A percentile compares a stretch with the other conserved stretches of the same genome.
Conservation (phyloP, 2,113 vertebrate genomes). For the Leucopternis melanops region DNA sequence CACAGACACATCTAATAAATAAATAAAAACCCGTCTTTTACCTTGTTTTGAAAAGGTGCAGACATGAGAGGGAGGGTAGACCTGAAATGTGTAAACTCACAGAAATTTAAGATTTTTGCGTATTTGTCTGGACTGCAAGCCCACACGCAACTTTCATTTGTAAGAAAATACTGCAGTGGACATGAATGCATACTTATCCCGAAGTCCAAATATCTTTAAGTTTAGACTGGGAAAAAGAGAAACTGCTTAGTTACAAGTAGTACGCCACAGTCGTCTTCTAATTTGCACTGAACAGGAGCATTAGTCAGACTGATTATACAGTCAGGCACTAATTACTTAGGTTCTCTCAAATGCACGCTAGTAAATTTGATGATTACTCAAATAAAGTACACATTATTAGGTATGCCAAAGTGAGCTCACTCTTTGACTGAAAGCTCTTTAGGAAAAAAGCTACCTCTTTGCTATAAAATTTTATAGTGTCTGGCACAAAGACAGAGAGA, state of each 20-base stretch:
- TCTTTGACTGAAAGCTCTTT: not conserved
- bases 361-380: slow-evolving; percentile 2
- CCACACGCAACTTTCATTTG: not conserved
- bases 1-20: not conserved
- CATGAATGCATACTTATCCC: not conserved
- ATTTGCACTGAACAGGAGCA: not conserved
- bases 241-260: not conserved
- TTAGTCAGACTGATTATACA: not conserved
- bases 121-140: not conserved
- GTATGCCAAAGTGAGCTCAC: not conserved
- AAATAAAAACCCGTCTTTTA: not conserved
- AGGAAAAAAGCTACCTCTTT: not conserved
- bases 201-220: not conserved
- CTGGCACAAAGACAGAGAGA: not conserved
- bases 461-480: slow-evolving; percentile 25
- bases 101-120: not conserved
- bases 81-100: not conserved
- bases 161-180: not conserved
- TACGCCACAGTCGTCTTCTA: not conserved
- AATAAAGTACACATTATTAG: slow-evolving; percentile 5
- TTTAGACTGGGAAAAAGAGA: not conserved
- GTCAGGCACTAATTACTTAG: not conserved
- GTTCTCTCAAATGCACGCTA: not conserved
- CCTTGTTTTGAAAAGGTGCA: not conserved
- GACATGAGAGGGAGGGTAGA: not conserved